phyloP scores from a whole-genome alignment of 2,888 invertebrate species.

The Melangyna quadrimaculata region DNA sequence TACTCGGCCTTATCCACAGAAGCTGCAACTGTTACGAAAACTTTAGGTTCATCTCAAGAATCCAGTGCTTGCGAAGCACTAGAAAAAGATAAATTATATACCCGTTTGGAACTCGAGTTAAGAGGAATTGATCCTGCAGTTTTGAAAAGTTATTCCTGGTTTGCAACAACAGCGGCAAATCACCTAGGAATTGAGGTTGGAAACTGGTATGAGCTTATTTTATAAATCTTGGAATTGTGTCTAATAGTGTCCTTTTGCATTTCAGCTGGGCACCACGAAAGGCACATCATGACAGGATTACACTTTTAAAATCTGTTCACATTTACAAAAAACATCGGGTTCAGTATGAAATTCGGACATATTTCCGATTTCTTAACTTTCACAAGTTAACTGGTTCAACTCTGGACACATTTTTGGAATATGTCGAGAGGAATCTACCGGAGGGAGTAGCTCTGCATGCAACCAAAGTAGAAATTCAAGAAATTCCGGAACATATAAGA shows the following conservation, averaged over 20 bases:
- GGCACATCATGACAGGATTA: conserved; percentile 88
- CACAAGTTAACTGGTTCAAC: conserved; percentile 96
- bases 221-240: background rate
- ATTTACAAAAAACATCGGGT: conserved; percentile 96
- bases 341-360: conserved; percentile 97
- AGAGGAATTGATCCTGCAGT: conserved; percentile 94
- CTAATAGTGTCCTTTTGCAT: conserved; percentile 72
- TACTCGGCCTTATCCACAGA: background rate
- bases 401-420: conserved; percentile 96
- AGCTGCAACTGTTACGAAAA: background rate
- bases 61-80: background rate
- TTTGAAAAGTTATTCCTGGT: conserved; percentile 92
- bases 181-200: conserved; percentile 90
- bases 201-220: conserved; percentile 82
- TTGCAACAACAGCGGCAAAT: conserved; percentile 89
- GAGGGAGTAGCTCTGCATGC: conserved; percentile 98
- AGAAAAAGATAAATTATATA: conserved; percentile 88
- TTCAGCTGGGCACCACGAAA: conserved; percentile 88
- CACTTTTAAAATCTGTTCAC: conserved; percentile 92
- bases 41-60: background rate
- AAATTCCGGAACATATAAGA: conserved; percentile 83
- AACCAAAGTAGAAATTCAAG: conserved; percentile 87
- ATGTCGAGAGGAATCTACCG: conserved; percentile 97
- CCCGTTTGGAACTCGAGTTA: conserved; percentile 91
- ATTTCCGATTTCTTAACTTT: conserved; percentile 92